Base-by-base conservation (phyloP, 1,140 invertebrate genomes). In the Macrotrachela quadricornifera region DNA sequence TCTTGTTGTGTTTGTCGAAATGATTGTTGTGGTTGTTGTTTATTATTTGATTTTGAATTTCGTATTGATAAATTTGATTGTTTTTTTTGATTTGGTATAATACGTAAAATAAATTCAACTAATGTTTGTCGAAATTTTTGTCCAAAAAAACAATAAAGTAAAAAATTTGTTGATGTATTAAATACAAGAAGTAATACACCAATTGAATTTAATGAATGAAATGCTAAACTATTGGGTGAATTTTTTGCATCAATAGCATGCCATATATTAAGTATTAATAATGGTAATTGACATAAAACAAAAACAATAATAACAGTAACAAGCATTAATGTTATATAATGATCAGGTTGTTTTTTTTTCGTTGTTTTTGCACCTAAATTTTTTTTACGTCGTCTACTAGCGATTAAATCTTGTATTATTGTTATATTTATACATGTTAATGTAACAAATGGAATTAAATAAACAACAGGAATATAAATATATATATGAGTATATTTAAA, bases 61-160 rank as follows among this genome's bases (percentile, higher is more conserved):
- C 21, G 21, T 30, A 8, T 4, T 30, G 2, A 8, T 30, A 30
- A 30, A 30, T 30, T 30, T 2, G 21, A 4, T 30, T 8, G 21
- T 30, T 30, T 30, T 4, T 30, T 30, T 30, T 2, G 8, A 30
- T 30, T 30, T 4, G 8, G 8, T 4, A 30, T 4, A 4, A 30
- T 30, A 30, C 8, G 21, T 30, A 30, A 30, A 30, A 8, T 30
- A 30, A 30, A 30, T 30, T 8, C 3, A 30, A 30, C 21, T 30
- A 30, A 30, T 30, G 21, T 47, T 46, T 53, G 15, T 13, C 51
- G 36, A 53, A 53, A 53, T 39, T 53, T 53, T 42, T 53, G 51
- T 12, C 51, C 51, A 48, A 53, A 53, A 46, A 53, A 46, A 16
- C 51, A 53, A 36, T 53, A 53, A 41, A 53, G 37, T 41, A 53